Conservation (phyloP, 2,888 invertebrate species). For the Cryptophagus acutangulus region DNA sequence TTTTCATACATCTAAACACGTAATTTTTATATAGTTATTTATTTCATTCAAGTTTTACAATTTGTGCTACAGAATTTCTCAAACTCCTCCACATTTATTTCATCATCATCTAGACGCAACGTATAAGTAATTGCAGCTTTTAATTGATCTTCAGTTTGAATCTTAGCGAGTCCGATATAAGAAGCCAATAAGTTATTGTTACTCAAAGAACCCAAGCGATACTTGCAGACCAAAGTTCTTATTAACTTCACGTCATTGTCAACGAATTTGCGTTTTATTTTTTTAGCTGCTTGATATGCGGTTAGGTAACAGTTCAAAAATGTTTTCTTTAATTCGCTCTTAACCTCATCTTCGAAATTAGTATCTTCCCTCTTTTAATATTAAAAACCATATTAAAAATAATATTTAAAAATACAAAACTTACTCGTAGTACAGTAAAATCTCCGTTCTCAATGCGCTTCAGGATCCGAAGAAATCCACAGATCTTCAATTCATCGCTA, state of each 20-base stretch:
- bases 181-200: slow-evolving; percentile 24
- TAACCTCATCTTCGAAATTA: slow-evolving; percentile 22
- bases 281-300: slow-evolving; percentile 23
- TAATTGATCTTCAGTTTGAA: slow-evolving; percentile 26
- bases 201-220: slow-evolving; percentile 23
- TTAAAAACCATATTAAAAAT: too few species aligned
- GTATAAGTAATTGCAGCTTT: slow-evolving; percentile 29
- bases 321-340: slow-evolving; percentile 23
- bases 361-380: slow-evolving; percentile 19
- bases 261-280: slow-evolving; percentile 20
- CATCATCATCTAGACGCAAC: slow-evolving; percentile 18
- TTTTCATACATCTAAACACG: too few species aligned
- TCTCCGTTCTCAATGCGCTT: slow-evolving; percentile 29
- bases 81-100: slow-evolving; percentile 23
- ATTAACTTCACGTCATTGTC: slow-evolving; percentile 23
- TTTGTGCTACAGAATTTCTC: slow-evolving; percentile 16
- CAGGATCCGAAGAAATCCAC: slow-evolving; percentile 26
- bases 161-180: slow-evolving; percentile 26
- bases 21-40: not conserved
- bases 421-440: slow-evolving; percentile 25
- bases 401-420: slow-evolving; percentile 4
- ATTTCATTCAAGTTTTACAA: not conserved
- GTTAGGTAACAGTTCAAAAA: slow-evolving; percentile 24
- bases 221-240: slow-evolving; percentile 25
- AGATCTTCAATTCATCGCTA: slow-evolving; percentile 27